These are phyloP conservation scores for Salminus brasiliensis DNA, from an alignment of 2,113 vertebrate genomes.

Conservation along the genomic window DNA sequence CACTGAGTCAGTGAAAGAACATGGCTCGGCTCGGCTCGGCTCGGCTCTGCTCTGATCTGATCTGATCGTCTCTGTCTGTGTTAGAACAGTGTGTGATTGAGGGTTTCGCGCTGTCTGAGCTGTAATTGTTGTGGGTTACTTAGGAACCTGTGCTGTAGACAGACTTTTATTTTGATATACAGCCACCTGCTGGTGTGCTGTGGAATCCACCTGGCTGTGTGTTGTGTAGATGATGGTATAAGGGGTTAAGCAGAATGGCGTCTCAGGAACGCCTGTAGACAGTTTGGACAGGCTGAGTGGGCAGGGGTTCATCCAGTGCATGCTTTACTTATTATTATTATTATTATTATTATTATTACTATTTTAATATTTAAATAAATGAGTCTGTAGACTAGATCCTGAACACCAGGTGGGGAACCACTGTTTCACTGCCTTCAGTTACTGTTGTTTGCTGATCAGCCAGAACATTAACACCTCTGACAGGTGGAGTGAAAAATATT, in stretches of 20 bases:
- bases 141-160: conserved; percentile 1
- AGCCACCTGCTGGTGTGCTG: conserved; percentile 44
- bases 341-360: too few relatives aligned
- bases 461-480: too few relatives aligned
- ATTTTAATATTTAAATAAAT: too few relatives aligned
- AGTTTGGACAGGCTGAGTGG: not conserved
- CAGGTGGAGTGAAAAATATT: too few relatives aligned
- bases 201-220: not conserved
- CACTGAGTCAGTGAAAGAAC: not conserved
- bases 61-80: not conserved
- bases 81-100: not conserved
- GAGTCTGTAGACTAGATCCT: too few relatives aligned
- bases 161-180: conserved; percentile 42
- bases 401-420: too few relatives aligned
- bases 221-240: too few relatives aligned
- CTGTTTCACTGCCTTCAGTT: too few relatives aligned
- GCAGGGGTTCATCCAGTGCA: not conserved
- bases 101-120: conserved; percentile 12
- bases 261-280: not conserved
- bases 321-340: too few relatives aligned
- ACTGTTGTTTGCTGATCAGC: not conserved
- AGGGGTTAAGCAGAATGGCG: conserved; percentile 23
- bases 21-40: too few relatives aligned
- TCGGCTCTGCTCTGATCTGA: not conserved
- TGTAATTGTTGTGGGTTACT: conserved; percentile 24